Evolutionary conservation across 2,113 vertebrate genomes (phyloP).

Genomic region (Ophiodon elongatus): DNA sequence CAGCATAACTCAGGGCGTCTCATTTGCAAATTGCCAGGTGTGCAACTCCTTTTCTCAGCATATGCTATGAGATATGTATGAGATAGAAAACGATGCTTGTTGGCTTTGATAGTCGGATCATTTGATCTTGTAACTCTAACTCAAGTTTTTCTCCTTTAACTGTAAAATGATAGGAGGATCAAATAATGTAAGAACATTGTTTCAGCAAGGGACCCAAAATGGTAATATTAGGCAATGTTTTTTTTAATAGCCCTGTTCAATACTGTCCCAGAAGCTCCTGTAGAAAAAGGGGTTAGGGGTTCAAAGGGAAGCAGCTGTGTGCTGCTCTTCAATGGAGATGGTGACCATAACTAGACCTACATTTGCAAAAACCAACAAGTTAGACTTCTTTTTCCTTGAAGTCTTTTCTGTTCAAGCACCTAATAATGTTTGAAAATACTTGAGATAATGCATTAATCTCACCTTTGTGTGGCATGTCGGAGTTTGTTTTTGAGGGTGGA

Average conservation of each 20-base stretch:
- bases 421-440: neutral
- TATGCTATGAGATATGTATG: conserved; percentile 46
- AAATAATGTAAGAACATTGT: neutral
- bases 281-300: neutral
- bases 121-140: conserved; percentile 37
- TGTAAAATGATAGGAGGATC: neutral
- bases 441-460: neutral
- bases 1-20: conserved; percentile 39
- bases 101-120: conserved; percentile 38
- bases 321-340: neutral
- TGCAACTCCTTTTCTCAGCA: conserved; percentile 36
- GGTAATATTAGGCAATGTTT: neutral
- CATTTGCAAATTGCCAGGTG: conserved; percentile 63
- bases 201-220: no score
- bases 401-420: neutral
- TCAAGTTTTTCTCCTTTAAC: neutral
- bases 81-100: conserved; percentile 40
- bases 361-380: neutral
- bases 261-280: neutral
- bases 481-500: no score
- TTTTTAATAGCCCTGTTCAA: neutral
- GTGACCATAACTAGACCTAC: no score
- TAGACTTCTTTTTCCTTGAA: neutral
- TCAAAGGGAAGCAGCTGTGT: no score
- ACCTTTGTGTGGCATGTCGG: neutral